Base-by-base conservation (phyloP, 2,888 invertebrate genomes). In the Orchesella flavescens region DNA sequence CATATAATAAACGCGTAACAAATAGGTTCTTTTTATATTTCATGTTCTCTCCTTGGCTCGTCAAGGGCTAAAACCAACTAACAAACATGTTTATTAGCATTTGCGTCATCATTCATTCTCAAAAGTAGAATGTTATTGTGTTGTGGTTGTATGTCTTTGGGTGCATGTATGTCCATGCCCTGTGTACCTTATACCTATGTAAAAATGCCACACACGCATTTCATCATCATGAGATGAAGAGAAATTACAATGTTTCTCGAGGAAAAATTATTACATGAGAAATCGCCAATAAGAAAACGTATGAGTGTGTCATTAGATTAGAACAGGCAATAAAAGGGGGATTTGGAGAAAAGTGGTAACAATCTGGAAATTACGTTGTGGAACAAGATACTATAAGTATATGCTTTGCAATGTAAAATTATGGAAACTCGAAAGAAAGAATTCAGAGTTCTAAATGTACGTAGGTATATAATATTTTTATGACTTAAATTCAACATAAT, bases 1-100 rank as follows among this genome's bases (percentile, higher is more conserved):
- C 49, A 71, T 77, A 72, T 78, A 83, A 78, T 83, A 78, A 73
- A 44, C 34, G 34, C 7, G 83, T 49, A 78, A 78, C 83, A 83
- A 83, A 78, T 78, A 83, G 83, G 72, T 73, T 68, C 59, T 23
- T 21, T 66, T 44, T 34, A 34, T 34, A 34, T 34, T 34, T 34
- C 34, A 34, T 34, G 34, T 34, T 34, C 34, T 34, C 34, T 34
- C 34, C 34, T 34, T 34, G 3, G 3, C 34, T 34, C 34, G 34
- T 34, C 34, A 34, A 7, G 7, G 34, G 34, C 34, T 34, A 34
- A 34, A 34, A 34, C 34, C 34, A 21, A 68, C 4, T n/a, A 23
- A 21, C 21, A 74, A 82, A 76, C 82, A 82, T 76, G 75, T 82
- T 82, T 59, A 82, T 82, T 82, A 75, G 17, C 23, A 43, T 73